Percentiles rank a stretch among this genome's conserved stretches.
Conservation (phyloP, 2,113 vertebrate genomes). For the Paradisaea rubra region DNA sequence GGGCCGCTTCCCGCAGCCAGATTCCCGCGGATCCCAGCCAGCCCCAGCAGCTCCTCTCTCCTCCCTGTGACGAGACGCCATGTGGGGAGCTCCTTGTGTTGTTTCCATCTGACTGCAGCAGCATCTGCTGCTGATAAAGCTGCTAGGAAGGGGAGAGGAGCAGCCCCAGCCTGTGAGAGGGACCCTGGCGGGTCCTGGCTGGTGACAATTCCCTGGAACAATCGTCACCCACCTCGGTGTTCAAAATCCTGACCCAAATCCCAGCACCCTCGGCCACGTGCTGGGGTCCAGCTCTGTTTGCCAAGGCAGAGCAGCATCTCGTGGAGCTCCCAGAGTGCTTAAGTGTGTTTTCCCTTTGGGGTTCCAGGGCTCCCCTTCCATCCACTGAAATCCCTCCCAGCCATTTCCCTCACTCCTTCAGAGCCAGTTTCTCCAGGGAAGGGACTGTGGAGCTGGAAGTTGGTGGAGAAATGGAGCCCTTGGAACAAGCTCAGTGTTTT, state of each 20-base stretch:
- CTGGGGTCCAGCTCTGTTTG: background rate
- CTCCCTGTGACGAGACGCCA: slow-evolving; percentile 28
- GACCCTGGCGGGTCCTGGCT: background rate
- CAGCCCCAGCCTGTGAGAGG: background rate
- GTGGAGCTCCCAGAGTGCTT: background rate
- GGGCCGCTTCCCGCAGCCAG: background rate
- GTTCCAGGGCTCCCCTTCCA: background rate
- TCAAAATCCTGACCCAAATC: background rate
- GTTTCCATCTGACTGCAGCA: slow-evolving; percentile 48
- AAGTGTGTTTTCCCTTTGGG: background rate
- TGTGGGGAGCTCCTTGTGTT: slow-evolving; percentile 47
- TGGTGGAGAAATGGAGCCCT: background rate
- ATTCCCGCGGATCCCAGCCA: background rate
- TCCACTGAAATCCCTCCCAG: background rate
- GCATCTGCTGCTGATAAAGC: slow-evolving; percentile 32
- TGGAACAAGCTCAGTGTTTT: fast-evolving
- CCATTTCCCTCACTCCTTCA: fast-evolving
- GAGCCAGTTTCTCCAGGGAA: background rate
- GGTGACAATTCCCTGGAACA: background rate
- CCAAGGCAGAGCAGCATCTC: background rate
- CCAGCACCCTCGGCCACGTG: fast-evolving
- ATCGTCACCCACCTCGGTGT: fast-evolving
- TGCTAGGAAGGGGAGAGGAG: background rate
- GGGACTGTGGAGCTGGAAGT: background rate
- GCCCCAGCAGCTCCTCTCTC: background rate